Evolutionary conservation across 2,888 invertebrate species (phyloP).

Genomic region (Epinotia demarniana): DNA sequence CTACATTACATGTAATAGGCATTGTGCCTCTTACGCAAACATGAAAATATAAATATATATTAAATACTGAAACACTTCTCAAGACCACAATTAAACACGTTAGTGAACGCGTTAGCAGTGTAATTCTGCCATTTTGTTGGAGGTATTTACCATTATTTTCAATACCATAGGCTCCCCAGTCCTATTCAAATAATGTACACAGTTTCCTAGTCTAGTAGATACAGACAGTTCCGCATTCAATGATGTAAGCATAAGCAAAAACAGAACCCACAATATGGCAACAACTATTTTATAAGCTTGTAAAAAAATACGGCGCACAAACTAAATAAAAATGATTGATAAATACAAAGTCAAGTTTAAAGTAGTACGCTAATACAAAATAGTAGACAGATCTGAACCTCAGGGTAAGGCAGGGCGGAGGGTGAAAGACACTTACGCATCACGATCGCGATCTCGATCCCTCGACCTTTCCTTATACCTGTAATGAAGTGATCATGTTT

Average conservation of each 20-base stretch:
- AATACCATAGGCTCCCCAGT: too few relatives aligned
- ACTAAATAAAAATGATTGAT: neutral
- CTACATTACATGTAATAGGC: neutral
- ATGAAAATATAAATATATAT: neutral
- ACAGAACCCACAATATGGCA: neutral
- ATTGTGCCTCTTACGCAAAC: neutral
- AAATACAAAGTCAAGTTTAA: too few relatives aligned
- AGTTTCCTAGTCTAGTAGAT: neutral
- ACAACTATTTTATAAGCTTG: neutral
- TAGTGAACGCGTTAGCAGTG: neutral
- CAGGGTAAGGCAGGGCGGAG: constrained; percentile 44
- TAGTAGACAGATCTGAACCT: neutral
- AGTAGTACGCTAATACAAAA: neutral
- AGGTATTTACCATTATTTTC: too few relatives aligned
- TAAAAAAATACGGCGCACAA: constrained; percentile 1
- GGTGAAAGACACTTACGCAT: constrained; percentile 81
- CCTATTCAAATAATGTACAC: too few relatives aligned
- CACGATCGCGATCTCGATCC: constrained; percentile 86
- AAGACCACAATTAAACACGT: neutral
- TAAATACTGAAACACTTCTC: neutral
- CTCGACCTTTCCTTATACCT: constrained; percentile 89
- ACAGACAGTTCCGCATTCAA: constrained; percentile 5
- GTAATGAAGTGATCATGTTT: constrained; percentile 62
- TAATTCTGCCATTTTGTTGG: neutral
- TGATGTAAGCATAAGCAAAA: constrained; percentile 7